A percentile compares a stretch with the other conserved stretches of the same genome.
These are phyloP conservation scores for Esox lucius DNA, from an alignment of 2,797 vertebrate genomes.

Conservation along the genomic window DNA sequence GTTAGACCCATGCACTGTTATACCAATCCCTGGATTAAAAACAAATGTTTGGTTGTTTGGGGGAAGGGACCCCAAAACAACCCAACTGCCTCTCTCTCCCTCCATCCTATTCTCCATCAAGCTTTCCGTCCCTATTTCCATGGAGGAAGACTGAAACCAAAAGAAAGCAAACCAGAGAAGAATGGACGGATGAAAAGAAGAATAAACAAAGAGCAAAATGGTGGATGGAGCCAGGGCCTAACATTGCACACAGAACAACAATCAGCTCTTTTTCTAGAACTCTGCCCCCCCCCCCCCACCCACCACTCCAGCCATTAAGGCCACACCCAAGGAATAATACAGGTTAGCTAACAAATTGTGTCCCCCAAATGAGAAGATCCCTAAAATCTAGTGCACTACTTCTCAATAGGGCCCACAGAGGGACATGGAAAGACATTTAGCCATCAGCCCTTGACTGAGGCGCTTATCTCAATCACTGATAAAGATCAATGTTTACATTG, in stretches of 20 bases:
- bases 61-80: neutral
- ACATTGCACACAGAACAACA: slow-evolving; percentile 46
- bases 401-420: neutral
- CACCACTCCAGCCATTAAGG: neutral
- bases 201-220: slow-evolving; percentile 77
- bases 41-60: too few relatives aligned
- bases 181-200: slow-evolving; percentile 90
- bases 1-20: neutral
- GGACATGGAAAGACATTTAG: neutral
- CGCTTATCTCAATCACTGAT: slow-evolving; percentile 47
- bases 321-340: slow-evolving; percentile 40
- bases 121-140: slow-evolving; percentile 52
- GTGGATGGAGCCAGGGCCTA: slow-evolving; percentile 63
- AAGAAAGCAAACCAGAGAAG: slow-evolving; percentile 79
- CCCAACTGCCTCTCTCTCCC: neutral
- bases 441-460: neutral
- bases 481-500: slow-evolving; percentile 68
- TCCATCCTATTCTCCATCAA: slow-evolving; percentile 35
- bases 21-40: neutral
- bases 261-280: slow-evolving; percentile 24
- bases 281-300: neutral
- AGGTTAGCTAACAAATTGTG: too few relatives aligned
- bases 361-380: too few relatives aligned
- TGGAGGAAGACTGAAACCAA: slow-evolving; percentile 59
- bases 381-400: too few relatives aligned